Conservation (phyloP, 2,113 vertebrate species). For the Ploceus nigricollis region DNA sequence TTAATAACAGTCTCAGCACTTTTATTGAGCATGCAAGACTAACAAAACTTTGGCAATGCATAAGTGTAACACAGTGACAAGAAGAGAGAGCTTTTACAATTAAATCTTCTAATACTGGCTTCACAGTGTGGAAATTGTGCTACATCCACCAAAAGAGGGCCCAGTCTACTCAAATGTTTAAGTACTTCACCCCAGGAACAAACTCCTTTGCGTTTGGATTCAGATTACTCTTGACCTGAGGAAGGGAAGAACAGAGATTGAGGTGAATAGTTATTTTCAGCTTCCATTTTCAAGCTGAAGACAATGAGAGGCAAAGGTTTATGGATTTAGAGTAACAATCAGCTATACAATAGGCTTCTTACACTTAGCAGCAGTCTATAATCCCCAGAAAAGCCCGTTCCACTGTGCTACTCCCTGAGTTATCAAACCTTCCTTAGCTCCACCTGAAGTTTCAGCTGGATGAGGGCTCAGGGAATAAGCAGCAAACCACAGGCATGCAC, state of each 20-base stretch:
- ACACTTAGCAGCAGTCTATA: rapidly evolving
- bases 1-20: slow-evolving; percentile 86
- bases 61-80: slow-evolving; percentile 89
- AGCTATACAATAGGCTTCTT: rapidly evolving
- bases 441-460: background rate
- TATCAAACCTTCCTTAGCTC: background rate
- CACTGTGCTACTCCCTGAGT: background rate
- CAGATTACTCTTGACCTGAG: slow-evolving; percentile 88
- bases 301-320: background rate
- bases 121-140: slow-evolving; percentile 88
- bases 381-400: background rate
- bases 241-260: slow-evolving; percentile 48
- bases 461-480: background rate
- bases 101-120: slow-evolving; percentile 86
- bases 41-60: slow-evolving; percentile 93
- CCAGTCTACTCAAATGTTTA: slow-evolving; percentile 83
- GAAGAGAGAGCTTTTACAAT: slow-evolving; percentile 85
- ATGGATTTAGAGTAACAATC: background rate
- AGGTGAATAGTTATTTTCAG: background rate
- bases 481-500: background rate
- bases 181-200: slow-evolving; percentile 91
- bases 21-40: slow-evolving; percentile 88
- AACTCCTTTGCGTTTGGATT: slow-evolving; percentile 95
- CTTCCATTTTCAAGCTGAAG: background rate
- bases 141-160: slow-evolving; percentile 79